These are phyloP conservation scores for Nephrotoma flavescens DNA, from an alignment of 2,888 invertebrate species.

Conservation along the genomic window DNA sequence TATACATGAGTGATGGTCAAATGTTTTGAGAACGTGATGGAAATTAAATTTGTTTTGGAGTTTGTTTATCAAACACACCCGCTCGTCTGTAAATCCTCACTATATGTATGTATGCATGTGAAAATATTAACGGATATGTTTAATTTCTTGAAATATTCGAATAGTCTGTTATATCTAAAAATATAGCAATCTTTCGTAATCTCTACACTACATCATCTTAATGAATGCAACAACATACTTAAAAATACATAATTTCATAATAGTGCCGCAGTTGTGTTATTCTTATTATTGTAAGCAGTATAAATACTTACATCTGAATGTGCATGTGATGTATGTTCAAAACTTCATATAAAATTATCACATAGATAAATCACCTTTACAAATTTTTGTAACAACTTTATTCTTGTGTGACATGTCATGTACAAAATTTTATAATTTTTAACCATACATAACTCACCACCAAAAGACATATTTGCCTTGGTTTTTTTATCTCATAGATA, in stretches of 20 bases:
- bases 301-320: too few relatives aligned
- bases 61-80: not conserved
- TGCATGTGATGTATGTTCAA: not conserved
- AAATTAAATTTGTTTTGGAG: not conserved
- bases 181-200: not conserved
- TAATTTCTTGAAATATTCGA: not conserved
- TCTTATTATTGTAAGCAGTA: too few relatives aligned
- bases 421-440: not conserved
- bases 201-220: not conserved
- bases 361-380: not conserved
- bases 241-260: not conserved
- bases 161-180: not conserved
- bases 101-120: not conserved
- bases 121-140: not conserved
- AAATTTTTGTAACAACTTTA: not conserved
- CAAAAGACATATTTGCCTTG: not conserved
- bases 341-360: not conserved
- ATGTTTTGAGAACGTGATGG: not conserved
- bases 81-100: not conserved
- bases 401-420: not conserved
- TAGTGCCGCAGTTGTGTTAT: not conserved
- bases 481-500: not conserved
- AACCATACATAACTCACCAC: not conserved
- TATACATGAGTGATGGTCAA: not conserved
- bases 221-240: not conserved